These are phyloP conservation scores for Dolichoris vasculosae DNA, from an alignment of 1,140 invertebrate genomes.

Conservation along the genomic window DNA sequence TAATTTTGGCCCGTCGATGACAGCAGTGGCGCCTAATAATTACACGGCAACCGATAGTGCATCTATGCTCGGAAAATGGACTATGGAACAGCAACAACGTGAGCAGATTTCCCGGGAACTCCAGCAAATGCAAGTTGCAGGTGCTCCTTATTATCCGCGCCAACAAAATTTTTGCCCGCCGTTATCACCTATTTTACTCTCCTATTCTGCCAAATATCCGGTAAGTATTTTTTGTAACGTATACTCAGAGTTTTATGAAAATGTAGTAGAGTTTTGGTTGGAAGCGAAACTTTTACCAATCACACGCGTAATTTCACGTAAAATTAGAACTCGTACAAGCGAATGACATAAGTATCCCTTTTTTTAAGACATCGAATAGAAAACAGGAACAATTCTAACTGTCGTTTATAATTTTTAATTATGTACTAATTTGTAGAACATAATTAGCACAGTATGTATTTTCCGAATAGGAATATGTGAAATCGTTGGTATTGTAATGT, in stretches of 20 bases:
- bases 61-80: constrained; percentile 7
- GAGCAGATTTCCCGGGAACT: background rate
- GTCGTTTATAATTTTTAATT: too few species aligned
- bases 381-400: too few species aligned
- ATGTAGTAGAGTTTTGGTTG: background rate
- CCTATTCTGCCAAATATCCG: constrained; percentile 33
- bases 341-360: too few species aligned
- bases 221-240: background rate
- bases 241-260: background rate
- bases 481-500: too few species aligned
- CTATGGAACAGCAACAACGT: background rate
- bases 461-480: too few species aligned
- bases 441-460: too few species aligned
- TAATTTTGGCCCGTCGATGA: background rate
- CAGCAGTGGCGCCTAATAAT: background rate
- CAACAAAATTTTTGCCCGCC: constrained; percentile 18
- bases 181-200: constrained; percentile 1
- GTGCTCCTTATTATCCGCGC: background rate
- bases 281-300: too few species aligned
- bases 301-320: too few species aligned
- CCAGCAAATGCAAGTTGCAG: background rate
- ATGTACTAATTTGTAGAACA: too few species aligned
- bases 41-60: background rate
- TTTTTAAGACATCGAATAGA: too few species aligned
- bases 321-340: too few species aligned